Evolutionary conservation across 2,888 invertebrate species (phyloP), one percentile per base, ranked within the genome.

Genomic region (Teinopalpus imperialis): DNA sequence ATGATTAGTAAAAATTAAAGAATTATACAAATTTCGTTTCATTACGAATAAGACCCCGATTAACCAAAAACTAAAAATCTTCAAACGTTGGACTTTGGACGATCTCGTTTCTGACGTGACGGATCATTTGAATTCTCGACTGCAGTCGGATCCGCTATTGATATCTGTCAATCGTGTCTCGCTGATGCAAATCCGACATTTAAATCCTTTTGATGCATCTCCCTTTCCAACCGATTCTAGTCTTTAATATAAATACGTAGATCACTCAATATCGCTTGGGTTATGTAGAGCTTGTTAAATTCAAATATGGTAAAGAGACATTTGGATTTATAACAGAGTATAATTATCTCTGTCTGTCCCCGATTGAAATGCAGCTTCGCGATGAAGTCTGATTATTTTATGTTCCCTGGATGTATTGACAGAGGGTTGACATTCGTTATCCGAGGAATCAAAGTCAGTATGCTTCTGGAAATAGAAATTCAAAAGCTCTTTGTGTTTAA

Each of bases 281-380:
- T 1, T 4, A 8, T 12, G 13, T 7, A 1, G 12, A 27, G 43
- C 50, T 43, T 21, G 30, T 48, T 54, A 55, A 53, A 59, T 52
- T 47, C 49, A 59, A 59, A 63, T 62, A 67, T 66, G 65, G 57
- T 66, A 65, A 62, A 57, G 53, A 64, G 68, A 60, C 58, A 56
- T 56, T 54, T 54, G 54, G 66, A 72, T 74, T 73, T 75, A 71
- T 69, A 67, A 65, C 61, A 55, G 59, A 51, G 52, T 63, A 61
- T 70, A 68, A 73, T 74, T 71, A 66, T 72, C 62, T 62, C 57
- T 54, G 64, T 60, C 56, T 51, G 61, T 63, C 59, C 43, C 48
- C 51, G 54, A 52, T 57, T 56, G 54, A 55, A 54, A 56, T 56
- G 55, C 52, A 54, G 48, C 43, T 51, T 35, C 34, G 26, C 26